phyloP scores from a whole-genome alignment of 2,797 vertebrate genomes.

The Syndactyla subalaris region DNA sequence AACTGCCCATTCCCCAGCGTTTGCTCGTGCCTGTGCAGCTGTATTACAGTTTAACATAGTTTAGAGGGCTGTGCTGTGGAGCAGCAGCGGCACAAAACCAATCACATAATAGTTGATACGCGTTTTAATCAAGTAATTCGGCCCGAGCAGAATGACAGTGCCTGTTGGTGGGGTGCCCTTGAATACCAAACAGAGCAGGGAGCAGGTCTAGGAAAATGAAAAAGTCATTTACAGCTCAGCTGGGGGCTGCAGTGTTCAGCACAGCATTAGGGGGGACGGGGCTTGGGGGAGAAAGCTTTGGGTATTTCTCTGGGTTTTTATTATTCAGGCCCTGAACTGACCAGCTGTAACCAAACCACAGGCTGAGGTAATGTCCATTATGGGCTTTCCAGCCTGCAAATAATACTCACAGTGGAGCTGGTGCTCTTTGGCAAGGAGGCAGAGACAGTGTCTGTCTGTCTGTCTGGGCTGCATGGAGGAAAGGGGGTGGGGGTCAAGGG shows the following conservation, averaged over 20 bases:
- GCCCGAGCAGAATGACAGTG: conserved; percentile 70
- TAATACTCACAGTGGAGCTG: not conserved
- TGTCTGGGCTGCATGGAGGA: not conserved
- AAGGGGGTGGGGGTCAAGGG: not conserved
- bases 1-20: not conserved
- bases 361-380: not conserved
- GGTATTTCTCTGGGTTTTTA: not conserved
- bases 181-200: conserved; percentile 80
- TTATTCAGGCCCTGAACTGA: conserved; percentile 18
- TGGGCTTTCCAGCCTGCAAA: not conserved
- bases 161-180: conserved; percentile 60
- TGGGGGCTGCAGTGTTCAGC: conserved; percentile 68
- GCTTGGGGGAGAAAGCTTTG: not conserved
- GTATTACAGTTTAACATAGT: conserved; percentile 75
- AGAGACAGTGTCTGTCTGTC: not conserved
- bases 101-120: conserved; percentile 80
- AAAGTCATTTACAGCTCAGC: conserved; percentile 83
- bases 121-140: conserved; percentile 83
- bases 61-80: conserved; percentile 45
- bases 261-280: conserved; percentile 33
- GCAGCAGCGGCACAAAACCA: conserved; percentile 61
- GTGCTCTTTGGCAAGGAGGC: not conserved
- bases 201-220: conserved; percentile 74
- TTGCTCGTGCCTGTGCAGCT: not conserved
- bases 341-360: conserved; percentile 61